These are phyloP conservation scores for Ypsolopha scabrella DNA, from an alignment of 2,888 invertebrate genomes.

Conservation along the genomic window DNA sequence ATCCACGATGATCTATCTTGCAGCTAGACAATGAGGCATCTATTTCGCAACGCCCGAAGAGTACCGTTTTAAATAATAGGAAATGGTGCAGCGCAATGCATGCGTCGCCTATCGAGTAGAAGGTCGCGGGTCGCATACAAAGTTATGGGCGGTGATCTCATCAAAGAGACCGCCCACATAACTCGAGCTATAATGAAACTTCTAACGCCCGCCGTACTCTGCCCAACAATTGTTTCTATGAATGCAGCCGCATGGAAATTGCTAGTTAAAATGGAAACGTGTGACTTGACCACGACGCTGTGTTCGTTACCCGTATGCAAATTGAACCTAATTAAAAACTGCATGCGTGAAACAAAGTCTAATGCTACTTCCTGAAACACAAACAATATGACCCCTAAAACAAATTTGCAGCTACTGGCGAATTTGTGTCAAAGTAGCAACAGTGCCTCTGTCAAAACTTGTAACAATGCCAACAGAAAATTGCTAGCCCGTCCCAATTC, in stretches of 20 bases:
- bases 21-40: conserved; percentile 53
- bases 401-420: background rate
- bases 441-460: conserved; percentile 6
- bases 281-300: background rate
- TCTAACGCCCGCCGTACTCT: conserved; percentile 65
- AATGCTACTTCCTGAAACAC: background rate
- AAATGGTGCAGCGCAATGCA: conserved; percentile 59
- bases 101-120: conserved; percentile 51
- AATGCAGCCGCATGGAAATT: conserved; percentile 63
- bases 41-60: conserved; percentile 48
- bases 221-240: conserved; percentile 69
- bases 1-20: conserved; percentile 27
- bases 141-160: conserved; percentile 61
- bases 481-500: conserved; percentile 19
- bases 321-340: background rate
- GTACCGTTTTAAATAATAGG: conserved; percentile 56
- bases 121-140: conserved; percentile 62
- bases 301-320: background rate
- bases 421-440: conserved; percentile 3
- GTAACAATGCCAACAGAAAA: conserved; percentile 32
- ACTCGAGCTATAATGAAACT: conserved; percentile 64
- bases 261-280: conserved; percentile 5
- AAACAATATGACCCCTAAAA: background rate
- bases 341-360: background rate
- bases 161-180: conserved; percentile 67